Base-by-base conservation (phyloP, 2,888 invertebrate genomes). In the Drosophila cracens region DNA sequence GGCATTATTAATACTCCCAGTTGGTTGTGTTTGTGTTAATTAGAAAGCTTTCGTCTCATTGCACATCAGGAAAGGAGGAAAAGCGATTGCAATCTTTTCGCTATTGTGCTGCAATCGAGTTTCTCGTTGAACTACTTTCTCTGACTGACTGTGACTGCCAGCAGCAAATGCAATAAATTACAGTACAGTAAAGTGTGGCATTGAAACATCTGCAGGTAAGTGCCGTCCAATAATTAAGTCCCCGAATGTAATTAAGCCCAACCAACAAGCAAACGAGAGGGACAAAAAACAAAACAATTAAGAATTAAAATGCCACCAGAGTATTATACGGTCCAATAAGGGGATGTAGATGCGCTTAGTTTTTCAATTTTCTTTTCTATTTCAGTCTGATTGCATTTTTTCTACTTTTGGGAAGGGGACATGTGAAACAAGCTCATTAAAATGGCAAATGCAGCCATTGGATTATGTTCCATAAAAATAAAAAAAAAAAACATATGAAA, bases 391-490 rank as follows among this genome's bases (percentile, higher is more conserved):
- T 43, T 43, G 18, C 51, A 18, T 4, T 31, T 13, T 33, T 31
- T 5, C 18, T 18, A 27, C 33, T 33, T 33, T 29, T 34, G 7
- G 27, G 51, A 34, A 13, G 25, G 57, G 62, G 66, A 71, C 73
- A 74, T 87, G 79, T 74, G 85, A 68, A 80, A 83, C 74, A 85
- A 78, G 75, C 81, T 84, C 86, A 88, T 88, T 84, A 83, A 81
- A 83, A 62, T 74, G 75, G 65, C 80, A 83, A 87, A 75, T 82
- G 74, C 83, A 70, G 36, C 66, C 69, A 77, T 85, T 82, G 79
- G 77, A 85, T 82, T 82, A 70, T 74, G 70, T 63, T 58, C 48
- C 71, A 66, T 78, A 68, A 82, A 79, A 87, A 70, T 52, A 65
- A 34, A 21, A 16, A 43, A 10, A 13, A 46, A 21, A 13, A 43